phyloP scores from a whole-genome alignment of 2,888 invertebrate genomes.

The Halictus quadricinctus region DNA sequence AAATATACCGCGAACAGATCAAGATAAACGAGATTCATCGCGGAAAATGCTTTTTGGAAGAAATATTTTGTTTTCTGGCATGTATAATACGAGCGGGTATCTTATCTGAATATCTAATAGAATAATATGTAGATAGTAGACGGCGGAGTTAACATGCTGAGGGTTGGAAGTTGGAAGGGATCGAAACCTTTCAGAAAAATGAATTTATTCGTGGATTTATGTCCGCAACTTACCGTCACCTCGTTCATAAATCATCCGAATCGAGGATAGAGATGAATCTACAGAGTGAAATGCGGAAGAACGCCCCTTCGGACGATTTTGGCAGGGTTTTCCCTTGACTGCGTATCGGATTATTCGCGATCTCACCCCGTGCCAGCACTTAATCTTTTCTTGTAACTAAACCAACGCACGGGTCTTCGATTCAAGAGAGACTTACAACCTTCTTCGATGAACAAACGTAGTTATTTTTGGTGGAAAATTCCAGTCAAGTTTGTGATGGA shows the following conservation, averaged over 20 bases:
- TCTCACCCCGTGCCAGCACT: conserved; percentile 28
- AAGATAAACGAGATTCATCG: conserved; percentile 5
- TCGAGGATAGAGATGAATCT: conserved; percentile 46
- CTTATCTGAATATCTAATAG: conserved; percentile 27
- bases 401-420: conserved; percentile 16
- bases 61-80: conserved; percentile 36
- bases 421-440: conserved; percentile 16
- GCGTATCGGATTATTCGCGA: conserved; percentile 31
- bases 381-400: conserved; percentile 43
- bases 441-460: neutral
- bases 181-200: conserved; percentile 79
- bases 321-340: conserved; percentile 36
- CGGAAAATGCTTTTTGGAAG: neutral
- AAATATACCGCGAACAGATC: neutral
- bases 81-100: conserved; percentile 34
- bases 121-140: conserved; percentile 29
- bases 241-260: conserved; percentile 74
- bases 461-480: neutral
- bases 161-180: conserved; percentile 57
- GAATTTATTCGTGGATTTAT: conserved; percentile 79
- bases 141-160: conserved; percentile 41
- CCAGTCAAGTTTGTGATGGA: neutral
- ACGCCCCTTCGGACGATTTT: conserved; percentile 48
- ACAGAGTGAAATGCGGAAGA: conserved; percentile 27
- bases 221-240: conserved; percentile 71